These are phyloP conservation scores for Lithophane socia DNA, from an alignment of 2,888 invertebrate genomes.

Conservation along the genomic window DNA sequence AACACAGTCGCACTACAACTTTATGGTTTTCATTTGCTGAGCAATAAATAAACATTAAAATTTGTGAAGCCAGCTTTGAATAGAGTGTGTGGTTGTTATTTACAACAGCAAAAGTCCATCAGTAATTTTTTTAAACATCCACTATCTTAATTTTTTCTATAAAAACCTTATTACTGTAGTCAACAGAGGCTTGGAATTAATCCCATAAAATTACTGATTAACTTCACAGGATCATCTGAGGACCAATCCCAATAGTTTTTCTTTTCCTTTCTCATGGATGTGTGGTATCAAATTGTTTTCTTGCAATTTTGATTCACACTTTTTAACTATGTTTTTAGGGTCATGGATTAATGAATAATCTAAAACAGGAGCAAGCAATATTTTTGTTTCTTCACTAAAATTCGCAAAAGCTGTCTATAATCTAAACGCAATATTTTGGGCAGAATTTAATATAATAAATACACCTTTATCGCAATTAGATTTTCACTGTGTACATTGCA, in stretches of 20 bases:
- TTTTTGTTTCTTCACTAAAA: neutral
- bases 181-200: neutral
- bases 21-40: slow-evolving; percentile 14
- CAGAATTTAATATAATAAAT: slow-evolving; percentile 11
- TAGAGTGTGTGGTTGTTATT: slow-evolving; percentile 12
- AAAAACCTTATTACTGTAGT: neutral
- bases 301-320: neutral
- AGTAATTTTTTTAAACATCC: neutral
- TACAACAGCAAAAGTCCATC: too few species aligned
- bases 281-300: neutral
- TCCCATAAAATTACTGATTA: neutral
- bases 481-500: slow-evolving; percentile 34
- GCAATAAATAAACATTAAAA: slow-evolving; percentile 19
- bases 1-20: slow-evolving; percentile 28
- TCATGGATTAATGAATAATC: slow-evolving; percentile 10
- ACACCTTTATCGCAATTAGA: slow-evolving; percentile 46
- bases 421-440: slow-evolving; percentile 3
- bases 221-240: neutral
- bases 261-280: neutral
- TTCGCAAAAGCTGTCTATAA: slow-evolving; percentile 37
- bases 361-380: slow-evolving; percentile 17
- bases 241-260: neutral
- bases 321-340: neutral
- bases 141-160: neutral
- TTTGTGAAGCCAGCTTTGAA: slow-evolving; percentile 5